Evolutionary conservation across 2,888 invertebrate genomes (phyloP).

Genomic region (Chrysolina haemoptera): DNA sequence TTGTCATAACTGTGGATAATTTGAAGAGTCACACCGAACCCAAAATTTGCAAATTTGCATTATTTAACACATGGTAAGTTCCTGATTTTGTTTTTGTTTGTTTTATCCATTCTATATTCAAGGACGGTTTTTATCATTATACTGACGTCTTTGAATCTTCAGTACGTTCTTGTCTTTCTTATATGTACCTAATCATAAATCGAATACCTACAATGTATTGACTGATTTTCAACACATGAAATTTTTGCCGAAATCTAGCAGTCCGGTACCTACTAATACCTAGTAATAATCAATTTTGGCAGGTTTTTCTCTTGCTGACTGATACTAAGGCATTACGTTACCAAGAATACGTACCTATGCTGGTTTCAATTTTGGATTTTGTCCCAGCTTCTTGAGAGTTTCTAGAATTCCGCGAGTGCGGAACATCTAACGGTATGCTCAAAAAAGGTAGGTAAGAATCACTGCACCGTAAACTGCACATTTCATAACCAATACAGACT

Average conservation of each 20-base stretch:
- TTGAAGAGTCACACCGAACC: constrained; percentile 9
- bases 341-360: too few species aligned
- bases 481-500: too few species aligned
- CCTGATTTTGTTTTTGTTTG: constrained; percentile 11
- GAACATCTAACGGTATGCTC: not conserved
- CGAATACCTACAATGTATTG: too few species aligned
- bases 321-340: too few species aligned
- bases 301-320: too few species aligned
- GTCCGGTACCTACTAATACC: too few species aligned
- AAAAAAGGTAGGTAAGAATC: not conserved
- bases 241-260: too few species aligned
- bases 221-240: too few species aligned
- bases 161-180: not conserved
- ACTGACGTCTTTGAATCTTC: not conserved
- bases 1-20: constrained; percentile 26
- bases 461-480: not conserved
- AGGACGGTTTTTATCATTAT: constrained; percentile 7
- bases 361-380: not conserved
- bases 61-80: constrained; percentile 32
- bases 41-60: constrained; percentile 26
- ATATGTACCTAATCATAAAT: too few species aligned
- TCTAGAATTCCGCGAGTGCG: not conserved
- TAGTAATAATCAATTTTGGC: too few species aligned
- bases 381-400: not conserved
- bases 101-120: not conserved